Evolutionary conservation across 2,888 invertebrate genomes (phyloP).

Genomic region (Dynastes grantii): DNA sequence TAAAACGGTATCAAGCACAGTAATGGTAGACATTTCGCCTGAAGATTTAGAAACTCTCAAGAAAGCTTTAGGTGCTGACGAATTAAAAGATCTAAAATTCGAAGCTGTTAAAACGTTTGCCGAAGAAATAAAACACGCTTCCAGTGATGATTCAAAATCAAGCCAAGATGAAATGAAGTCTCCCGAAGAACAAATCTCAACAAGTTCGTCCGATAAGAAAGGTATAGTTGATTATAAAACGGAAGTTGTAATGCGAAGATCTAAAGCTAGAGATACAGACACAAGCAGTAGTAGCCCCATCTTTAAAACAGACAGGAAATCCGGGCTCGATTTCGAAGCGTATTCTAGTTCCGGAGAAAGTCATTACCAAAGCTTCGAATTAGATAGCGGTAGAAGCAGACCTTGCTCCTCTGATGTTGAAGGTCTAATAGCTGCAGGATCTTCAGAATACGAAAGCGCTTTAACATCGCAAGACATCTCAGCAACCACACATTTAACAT

Average conservation of each 20-base stretch:
- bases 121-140: conserved; percentile 67
- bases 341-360: conserved; percentile 93
- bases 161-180: conserved; percentile 69
- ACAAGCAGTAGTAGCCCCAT: conserved; percentile 67
- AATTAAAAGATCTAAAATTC: conserved; percentile 51
- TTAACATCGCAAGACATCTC: conserved; percentile 86
- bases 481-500: conserved; percentile 80
- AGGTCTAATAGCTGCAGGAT: conserved; percentile 82
- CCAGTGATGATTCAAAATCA: conserved; percentile 71
- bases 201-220: conserved; percentile 67
- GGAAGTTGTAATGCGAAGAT: conserved; percentile 67
- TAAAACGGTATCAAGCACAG: conserved; percentile 59
- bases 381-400: conserved; percentile 80
- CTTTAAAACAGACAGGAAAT: conserved; percentile 77
- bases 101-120: conserved; percentile 49
- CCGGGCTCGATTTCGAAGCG: conserved; percentile 84
- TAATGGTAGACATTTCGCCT: conserved; percentile 56
- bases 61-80: conserved; percentile 51
- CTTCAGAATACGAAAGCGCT: conserved; percentile 91
- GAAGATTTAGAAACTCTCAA: conserved; percentile 56
- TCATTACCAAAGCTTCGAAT: conserved; percentile 91
- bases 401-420: conserved; percentile 92
- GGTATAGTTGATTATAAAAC: conserved; percentile 62
- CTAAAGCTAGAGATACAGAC: conserved; percentile 65
- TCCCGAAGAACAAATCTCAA: conserved; percentile 74